phyloP scores from a whole-genome alignment of 2,113 vertebrate species.

The Malurus elegans region DNA sequence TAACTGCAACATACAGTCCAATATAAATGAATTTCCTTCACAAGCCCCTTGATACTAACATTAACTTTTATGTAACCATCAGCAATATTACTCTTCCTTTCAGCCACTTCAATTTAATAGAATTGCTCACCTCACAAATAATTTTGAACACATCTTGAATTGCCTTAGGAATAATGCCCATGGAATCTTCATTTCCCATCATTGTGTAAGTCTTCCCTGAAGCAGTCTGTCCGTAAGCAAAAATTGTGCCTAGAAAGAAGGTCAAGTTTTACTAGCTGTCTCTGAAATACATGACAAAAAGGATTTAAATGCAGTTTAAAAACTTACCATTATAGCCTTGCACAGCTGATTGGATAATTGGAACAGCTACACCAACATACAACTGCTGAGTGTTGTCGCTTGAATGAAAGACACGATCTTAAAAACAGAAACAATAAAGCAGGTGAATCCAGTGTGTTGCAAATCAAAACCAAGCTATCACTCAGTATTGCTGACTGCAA shows the following conservation, averaged over 20 bases:
- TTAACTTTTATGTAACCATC: background rate
- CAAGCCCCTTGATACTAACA: background rate
- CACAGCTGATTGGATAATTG: conserved; percentile 89
- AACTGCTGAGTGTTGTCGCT: conserved; percentile 83
- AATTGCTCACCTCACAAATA: conserved; percentile 82
- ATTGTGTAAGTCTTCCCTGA: conserved; percentile 98
- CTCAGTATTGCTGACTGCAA: background rate
- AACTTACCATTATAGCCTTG: conserved; percentile 90
- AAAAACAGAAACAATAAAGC: background rate
- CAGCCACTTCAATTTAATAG: background rate
- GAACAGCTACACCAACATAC: conserved; percentile 87
- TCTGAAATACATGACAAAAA: background rate
- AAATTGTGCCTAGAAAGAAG: conserved; percentile 86
- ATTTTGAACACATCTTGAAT: conserved; percentile 89
- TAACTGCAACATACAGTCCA: background rate
- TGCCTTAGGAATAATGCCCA: conserved; percentile 88
- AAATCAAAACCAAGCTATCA: background rate
- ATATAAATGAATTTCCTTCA: background rate
- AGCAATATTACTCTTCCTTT: background rate
- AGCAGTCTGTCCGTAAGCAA: conserved; percentile 95
- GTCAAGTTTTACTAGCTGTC: background rate
- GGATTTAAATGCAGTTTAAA: background rate
- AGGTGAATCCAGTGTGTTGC: background rate
- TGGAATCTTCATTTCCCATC: conserved; percentile 82
- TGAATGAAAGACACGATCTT: conserved; percentile 88